Evolutionary conservation across 2,888 invertebrate species (phyloP), one percentile per base, ranked within the genome.

Genomic region (Amphipoea lucens): DNA sequence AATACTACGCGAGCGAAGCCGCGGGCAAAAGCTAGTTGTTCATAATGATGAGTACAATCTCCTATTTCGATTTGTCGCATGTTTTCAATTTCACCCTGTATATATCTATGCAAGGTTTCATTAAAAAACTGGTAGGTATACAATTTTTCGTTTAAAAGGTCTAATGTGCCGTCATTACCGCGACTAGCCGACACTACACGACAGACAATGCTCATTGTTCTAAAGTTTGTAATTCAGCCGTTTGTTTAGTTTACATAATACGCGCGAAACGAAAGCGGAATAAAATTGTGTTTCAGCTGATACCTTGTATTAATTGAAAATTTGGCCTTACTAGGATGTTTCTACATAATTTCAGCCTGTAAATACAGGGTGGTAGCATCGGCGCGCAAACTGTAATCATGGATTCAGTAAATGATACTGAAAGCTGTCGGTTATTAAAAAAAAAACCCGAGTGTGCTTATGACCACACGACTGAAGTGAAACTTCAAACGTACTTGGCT

Each of bases 181-280:
- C 72, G 74, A 87, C 12, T 62, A 11, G 14, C 40, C 40, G 1
- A 57, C 42, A 48, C 20, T 9, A 65, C 75, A 51, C 45, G 23
- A 57, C 62, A 88, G 87, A 91, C 91, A 91, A 90, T 91, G 89
- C 77, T 68, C 88, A 90, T 91, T 91, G 91, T 91, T 91, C 88
- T 77, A 65, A 67, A 82, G 82, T 76, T 84, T 82, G 82, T 82
- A 82, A 81, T 81, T 76, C 75, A 74, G 66, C 20, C 65, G 65
- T 74, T 78, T 80, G 79, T 84, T 81, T 75, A 75, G 78, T 88
- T 91, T 90, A 88, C 89, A 91, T 90, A 91, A 91, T 84, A 85
- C 29, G 69, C 48, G 65, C 81, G 79, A 86, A 90, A 85, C 71
- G 84, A 88, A 90, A 87, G 84, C 81, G 79, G 78, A 78, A 81